Evolutionary conservation across 2,113 vertebrate genomes (phyloP), one percentile per base, ranked within the genome.

Genomic region (Prinia subflava): DNA sequence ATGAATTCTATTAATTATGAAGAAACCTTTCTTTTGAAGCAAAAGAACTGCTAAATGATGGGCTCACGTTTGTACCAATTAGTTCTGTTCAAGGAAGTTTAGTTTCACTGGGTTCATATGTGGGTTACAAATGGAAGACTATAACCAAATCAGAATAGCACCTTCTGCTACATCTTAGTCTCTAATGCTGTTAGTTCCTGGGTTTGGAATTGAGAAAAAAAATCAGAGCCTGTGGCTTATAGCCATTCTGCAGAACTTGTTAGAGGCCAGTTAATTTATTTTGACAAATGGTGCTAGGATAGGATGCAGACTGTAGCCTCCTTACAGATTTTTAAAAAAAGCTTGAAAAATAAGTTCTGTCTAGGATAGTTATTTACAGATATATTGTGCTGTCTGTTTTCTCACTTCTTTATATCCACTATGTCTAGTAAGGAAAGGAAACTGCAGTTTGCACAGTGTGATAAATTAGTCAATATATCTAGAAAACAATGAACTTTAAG

Each of bases 401-500:
- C 39, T 79, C 64, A 95, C 59, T 73, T 84, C 89, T 87, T 94
- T 78, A 88, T 23, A 37, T 9, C 13, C 75, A 94, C 84, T 83
- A 44, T 47, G 85, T 63, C 21, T 90, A 84, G 75, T 84, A 95
- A 95, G 39, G 65, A 93, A 95, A 67, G 49, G 64, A 91, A 97
- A 81, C 42, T 69, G 63, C 56, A 92, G 35, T 83, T 94, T 93
- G 82, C 89, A 70, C 56, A 76, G 7, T 91, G 47, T 91, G 65
- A 73, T 94, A 87, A 95, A 95, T 83, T 87, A 55, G 67, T 82
- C 78, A 94, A 68, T 79, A 65, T 44, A 57, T 53, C 85, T 78
- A 87, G 46, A 97, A 87, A 94, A 81, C 55, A 93, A 95, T 91
- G 30, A 96, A 90, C 7, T 46, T 79, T 82, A 78, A 78, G 80